phyloP scores from a whole-genome alignment of 2,113 vertebrate species.

The Carettochelys insculpta region DNA sequence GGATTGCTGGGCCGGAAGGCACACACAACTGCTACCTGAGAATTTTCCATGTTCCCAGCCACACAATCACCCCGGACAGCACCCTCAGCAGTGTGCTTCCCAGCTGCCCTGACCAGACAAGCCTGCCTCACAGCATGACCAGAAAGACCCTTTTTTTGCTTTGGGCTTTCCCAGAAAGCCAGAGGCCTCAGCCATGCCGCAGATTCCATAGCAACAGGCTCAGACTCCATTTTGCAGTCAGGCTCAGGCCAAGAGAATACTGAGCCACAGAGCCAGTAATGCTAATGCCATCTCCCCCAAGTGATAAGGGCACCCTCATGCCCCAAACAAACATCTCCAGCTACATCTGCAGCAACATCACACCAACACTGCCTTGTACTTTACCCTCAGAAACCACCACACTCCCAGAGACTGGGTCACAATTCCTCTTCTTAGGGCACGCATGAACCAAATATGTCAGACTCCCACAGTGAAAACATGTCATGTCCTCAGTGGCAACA shows the following conservation, averaged over 20 bases:
- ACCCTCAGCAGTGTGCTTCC: not conserved
- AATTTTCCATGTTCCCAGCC: not conserved
- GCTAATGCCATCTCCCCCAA: not conserved
- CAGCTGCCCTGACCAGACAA: not conserved
- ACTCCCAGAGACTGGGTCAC: too few species aligned
- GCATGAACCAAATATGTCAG: too few species aligned
- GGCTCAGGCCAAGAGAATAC: not conserved
- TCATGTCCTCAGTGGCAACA: too few species aligned
- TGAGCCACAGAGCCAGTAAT: not conserved
- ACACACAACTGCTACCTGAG: not conserved
- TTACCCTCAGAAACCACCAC: too few species aligned
- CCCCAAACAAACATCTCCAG: not conserved
- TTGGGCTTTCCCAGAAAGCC: not conserved
- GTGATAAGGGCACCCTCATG: too few species aligned
- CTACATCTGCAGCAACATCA: not conserved
- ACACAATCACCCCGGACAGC: not conserved
- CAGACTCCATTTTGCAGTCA: not conserved
- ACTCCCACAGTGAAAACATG: too few species aligned
- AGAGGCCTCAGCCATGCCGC: not conserved
- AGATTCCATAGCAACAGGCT: not conserved
- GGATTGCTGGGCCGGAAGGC: not conserved
- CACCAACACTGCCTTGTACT: too few species aligned
- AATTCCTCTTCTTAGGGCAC: too few species aligned
- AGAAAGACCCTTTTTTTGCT: not conserved
- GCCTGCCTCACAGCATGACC: not conserved